Evolutionary conservation across 2,113 vertebrate genomes (phyloP), one percentile per base, ranked within the genome.

Genomic region (Larimichthys crocea): DNA sequence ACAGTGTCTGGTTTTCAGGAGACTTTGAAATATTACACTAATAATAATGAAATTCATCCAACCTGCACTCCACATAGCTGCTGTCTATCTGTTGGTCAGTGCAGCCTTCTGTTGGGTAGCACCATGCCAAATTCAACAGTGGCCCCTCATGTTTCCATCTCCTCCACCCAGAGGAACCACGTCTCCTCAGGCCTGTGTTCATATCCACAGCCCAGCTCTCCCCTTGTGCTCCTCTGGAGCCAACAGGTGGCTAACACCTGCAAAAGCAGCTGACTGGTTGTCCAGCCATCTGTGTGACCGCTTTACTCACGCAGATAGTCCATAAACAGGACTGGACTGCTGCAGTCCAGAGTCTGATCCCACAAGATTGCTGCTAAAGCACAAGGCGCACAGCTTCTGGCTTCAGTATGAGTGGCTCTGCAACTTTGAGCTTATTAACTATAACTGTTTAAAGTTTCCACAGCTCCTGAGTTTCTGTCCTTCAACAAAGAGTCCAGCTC

Each of bases 231-330:
- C 55, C 69, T 63, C 61, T 42, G 24, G 19, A 78, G 62, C 44
- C 17, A 57, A 76, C 79, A 79, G 76, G 84, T 82, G 71, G 61
- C 20, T 16, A 61, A 81, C 76, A 81, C 77, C 80, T 83, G 76
- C 49, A 72, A 22, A 57, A 42, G 57, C 79, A 82, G 57, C 75
- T 81, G 46, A 69, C 35, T 62, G 35, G 69, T 65, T 31, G 10
- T 53, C 46, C 50, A 7, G 57, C 61, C 70, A 72, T 76, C 74
- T 75, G 80, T 35, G 22, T 42, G 57, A 53, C n/a, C 4, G 2
- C 35, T 65, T 52, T 42, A 69, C 53, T 24, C 61, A 65, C 9
- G 8, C 44, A 66, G 53, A 66, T 10, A 24, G 57, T 60, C 24
- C 42, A 49, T 40, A 53, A 64, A 44, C 68, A 74, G 31, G 29